Base-by-base conservation (phyloP, 2,797 vertebrate genomes). In the Anabacerthia variegaticeps region DNA sequence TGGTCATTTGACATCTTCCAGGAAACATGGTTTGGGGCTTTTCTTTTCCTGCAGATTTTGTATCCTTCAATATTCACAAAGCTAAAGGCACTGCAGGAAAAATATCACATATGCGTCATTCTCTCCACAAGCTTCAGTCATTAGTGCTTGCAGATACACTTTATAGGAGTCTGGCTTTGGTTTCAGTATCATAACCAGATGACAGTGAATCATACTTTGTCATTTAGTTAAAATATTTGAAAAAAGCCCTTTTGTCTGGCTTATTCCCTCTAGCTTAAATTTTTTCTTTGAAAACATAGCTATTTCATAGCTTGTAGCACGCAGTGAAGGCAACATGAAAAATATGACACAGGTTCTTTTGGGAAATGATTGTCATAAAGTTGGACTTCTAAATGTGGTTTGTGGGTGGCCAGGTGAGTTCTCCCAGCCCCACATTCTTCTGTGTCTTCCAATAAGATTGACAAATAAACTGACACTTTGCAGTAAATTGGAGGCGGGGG, bases 181-280 rank as follows among this genome's bases (percentile, higher is more conserved):
- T 92, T 96, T 92, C 72, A 78, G 55, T 41, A 82, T 90, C 88
- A 79, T 81, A 94, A 81, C 69, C 83, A 95, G 84, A 93, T 83
- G 85, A 92, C 72, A 89, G 43, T 81, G 88, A 88, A 82, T 84
- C 74, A 88, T 77, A 72, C 37, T 90, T 82, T 34, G 56, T 80
- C 67, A 62, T 79, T 91, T 90, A 52, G 52, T 73, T 20, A 56
- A 96, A 83, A 79, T 37, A 28, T 73, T 88, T 71, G 27, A 52
- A 90, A 92, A 95, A 79, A 77, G 67, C 6, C 23, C 23, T 67
- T 92, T 81, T 71, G 11, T 65, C 48, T 92, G 24, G 30, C 13
- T 82, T 16, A 28, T 83, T 90, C 59, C 24, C 49, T 80, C 49
- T 71, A 69, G 43, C 46, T 48, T 92, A 41, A 19, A 80, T 92